phyloP scores from a whole-genome alignment of 2,113 vertebrate species.

The Leiothrix lutea region DNA sequence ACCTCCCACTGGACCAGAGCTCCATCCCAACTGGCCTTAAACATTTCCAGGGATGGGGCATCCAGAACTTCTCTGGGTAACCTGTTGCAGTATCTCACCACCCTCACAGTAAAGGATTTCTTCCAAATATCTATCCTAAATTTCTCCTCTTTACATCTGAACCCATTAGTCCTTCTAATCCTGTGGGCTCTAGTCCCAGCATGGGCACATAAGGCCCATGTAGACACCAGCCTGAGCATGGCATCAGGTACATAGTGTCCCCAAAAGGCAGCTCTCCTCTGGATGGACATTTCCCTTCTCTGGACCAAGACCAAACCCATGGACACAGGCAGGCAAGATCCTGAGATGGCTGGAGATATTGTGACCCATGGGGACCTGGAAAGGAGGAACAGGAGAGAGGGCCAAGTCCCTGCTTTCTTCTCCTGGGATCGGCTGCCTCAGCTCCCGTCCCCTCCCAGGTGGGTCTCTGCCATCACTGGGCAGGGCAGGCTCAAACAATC shows the following conservation, averaged over 20 bases:
- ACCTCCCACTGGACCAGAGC: neutral
- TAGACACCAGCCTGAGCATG: rapidly evolving
- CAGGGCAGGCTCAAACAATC: neutral
- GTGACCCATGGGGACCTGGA: rapidly evolving
- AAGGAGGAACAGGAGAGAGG: rapidly evolving
- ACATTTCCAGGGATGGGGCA: neutral
- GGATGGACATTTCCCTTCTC: neutral
- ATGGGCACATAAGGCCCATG: rapidly evolving
- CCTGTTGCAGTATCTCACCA: neutral
- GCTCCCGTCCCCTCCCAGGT: rapidly evolving
- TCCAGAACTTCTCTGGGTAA: neutral
- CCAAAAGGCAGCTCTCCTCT: neutral
- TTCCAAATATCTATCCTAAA: neutral
- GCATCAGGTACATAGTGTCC: rapidly evolving
- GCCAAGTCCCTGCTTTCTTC: neutral
- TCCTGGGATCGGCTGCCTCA: rapidly evolving
- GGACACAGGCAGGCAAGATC: rapidly evolving
- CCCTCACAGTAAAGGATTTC: neutral
- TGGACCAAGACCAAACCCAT: neutral
- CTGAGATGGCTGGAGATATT: rapidly evolving
- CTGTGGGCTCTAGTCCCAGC: neutral
- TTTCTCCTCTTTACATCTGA: neutral
- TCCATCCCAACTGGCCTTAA: neutral
- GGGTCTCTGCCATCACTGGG: neutral
- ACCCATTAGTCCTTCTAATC: neutral